Percentiles rank a stretch among this genome's conserved stretches.
Conservation (phyloP, 2,113 vertebrate species). For the Phainopepla nitens region DNA sequence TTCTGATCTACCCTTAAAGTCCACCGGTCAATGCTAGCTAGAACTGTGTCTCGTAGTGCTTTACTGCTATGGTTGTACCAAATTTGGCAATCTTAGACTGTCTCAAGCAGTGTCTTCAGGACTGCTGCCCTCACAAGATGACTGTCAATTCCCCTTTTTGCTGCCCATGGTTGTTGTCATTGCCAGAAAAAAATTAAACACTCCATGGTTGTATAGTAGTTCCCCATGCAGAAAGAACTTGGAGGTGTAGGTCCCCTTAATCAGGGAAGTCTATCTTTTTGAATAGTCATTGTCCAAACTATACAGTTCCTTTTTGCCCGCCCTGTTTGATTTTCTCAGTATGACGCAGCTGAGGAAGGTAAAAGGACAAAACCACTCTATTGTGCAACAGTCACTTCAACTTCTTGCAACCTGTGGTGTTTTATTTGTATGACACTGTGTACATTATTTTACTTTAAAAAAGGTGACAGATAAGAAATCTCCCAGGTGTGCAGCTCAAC, state of each 20-base stretch:
- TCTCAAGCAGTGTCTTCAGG: neutral
- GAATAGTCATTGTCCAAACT: neutral
- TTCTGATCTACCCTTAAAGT: neutral
- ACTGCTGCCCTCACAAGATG: neutral
- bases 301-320: neutral
- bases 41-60: neutral
- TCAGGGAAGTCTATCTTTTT: neutral
- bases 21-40: neutral
- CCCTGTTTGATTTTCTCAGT: neutral
- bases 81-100: neutral
- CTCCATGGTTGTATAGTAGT: neutral
- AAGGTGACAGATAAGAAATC: neutral
- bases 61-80: neutral
- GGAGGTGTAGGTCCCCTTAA: neutral
- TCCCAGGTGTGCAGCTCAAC: neutral
- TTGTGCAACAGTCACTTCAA: neutral
- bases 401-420: neutral
- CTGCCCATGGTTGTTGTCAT: neutral
- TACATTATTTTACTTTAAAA: neutral
- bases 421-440: neutral
- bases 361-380: neutral
- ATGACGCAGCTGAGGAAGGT: neutral
- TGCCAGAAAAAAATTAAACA: neutral
- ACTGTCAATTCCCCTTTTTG: neutral
- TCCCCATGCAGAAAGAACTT: neutral